These are phyloP conservation scores for Gymnogyps californianus DNA, from an alignment of 2,113 vertebrate genomes.

Conservation along the genomic window DNA sequence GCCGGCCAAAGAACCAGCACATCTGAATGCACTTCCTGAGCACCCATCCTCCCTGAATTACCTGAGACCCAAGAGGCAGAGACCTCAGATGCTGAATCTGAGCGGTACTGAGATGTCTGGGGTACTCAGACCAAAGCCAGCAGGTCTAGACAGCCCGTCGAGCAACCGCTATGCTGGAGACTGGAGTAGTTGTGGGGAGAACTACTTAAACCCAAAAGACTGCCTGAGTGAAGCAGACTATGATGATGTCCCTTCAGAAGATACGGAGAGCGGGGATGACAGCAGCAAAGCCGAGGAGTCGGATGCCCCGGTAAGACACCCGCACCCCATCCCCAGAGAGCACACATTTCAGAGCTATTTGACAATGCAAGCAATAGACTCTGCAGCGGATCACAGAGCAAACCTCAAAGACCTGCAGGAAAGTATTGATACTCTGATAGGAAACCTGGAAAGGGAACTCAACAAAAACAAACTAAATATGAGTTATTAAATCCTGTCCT, in stretches of 20 bases:
- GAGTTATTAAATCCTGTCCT: constrained; percentile 73
- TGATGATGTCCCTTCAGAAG: constrained; percentile 85
- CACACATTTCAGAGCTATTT: constrained; percentile 84
- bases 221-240: constrained; percentile 83
- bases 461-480: constrained; percentile 93
- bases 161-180: constrained; percentile 98
- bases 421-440: constrained; percentile 95
- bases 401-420: constrained; percentile 96
- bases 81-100: constrained; percentile 89
- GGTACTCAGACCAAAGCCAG: constrained; percentile 82
- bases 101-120: constrained; percentile 72
- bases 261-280: constrained; percentile 68
- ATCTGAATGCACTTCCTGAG: constrained; percentile 19
- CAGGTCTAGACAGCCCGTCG: constrained; percentile 87
- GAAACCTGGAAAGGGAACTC: constrained; percentile 95
- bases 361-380: constrained; percentile 86
- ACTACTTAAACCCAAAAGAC: constrained; percentile 74
- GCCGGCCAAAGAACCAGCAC: constrained; percentile 65
- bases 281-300: constrained; percentile 39
- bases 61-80: constrained; percentile 86
- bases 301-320: constrained; percentile 14
- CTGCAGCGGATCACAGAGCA: constrained; percentile 79
- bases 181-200: constrained; percentile 91
- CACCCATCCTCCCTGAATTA: constrained; percentile 62
- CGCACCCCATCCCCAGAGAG: constrained; percentile 66